A percentile compares a stretch with the other conserved stretches of the same genome.
Evolutionary conservation across 2,888 invertebrate species (phyloP).

Genomic region (Eupelmus urozonus): DNA sequence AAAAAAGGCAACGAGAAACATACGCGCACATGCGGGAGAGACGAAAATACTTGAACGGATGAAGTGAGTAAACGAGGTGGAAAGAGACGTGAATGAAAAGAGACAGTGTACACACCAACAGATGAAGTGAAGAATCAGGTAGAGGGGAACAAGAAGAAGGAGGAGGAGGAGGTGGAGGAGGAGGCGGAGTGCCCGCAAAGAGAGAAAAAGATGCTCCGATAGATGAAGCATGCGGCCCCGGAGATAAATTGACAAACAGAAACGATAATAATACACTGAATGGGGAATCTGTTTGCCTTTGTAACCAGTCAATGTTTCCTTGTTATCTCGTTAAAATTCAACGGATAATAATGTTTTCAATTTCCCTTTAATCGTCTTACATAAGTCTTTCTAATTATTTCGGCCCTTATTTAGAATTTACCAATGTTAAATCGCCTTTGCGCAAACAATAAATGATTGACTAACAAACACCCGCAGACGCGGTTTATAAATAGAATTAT

Average conservation of each 20-base stretch:
- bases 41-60: slow-evolving; percentile 51
- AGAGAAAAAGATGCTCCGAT: slow-evolving; percentile 33
- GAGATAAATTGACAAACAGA: slow-evolving; percentile 53
- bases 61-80: slow-evolving; percentile 51
- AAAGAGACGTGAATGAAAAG: slow-evolving; percentile 41
- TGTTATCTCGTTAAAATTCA: slow-evolving; percentile 47
- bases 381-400: not conserved
- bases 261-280: slow-evolving; percentile 48
- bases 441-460: not conserved
- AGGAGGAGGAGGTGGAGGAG: slow-evolving; percentile 17
- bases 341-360: slow-evolving; percentile 1
- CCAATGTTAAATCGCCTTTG: not conserved
- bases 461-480: no score
- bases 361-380: slow-evolving; percentile 7
- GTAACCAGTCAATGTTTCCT: slow-evolving; percentile 1
- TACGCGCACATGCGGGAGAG: not conserved
- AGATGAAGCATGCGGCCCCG: slow-evolving; percentile 44
- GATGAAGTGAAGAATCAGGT: slow-evolving; percentile 45
- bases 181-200: slow-evolving; percentile 4
- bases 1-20: slow-evolving; percentile 19
- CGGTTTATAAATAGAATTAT: no score
- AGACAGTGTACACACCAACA: slow-evolving; percentile 15
- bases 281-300: slow-evolving; percentile 44
- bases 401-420: not conserved
- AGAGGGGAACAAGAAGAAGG: slow-evolving; percentile 33